These are phyloP conservation scores for Lysandra bellargus DNA, from an alignment of 2,888 invertebrate genomes.

Conservation along the genomic window DNA sequence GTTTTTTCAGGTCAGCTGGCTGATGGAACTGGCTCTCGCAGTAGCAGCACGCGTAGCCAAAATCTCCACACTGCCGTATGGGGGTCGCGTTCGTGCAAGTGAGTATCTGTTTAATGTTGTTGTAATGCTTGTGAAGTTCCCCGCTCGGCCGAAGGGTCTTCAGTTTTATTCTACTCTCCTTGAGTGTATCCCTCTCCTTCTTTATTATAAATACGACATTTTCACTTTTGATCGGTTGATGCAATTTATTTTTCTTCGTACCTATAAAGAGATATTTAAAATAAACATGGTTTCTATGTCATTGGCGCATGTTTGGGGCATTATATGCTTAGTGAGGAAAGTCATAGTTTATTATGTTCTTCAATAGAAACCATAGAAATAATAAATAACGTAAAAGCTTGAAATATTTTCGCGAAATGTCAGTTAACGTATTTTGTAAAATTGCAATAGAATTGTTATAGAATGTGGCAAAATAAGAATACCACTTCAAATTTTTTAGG, in stretches of 20 bases:
- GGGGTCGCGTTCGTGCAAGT: conserved; percentile 57
- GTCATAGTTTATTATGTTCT: background rate
- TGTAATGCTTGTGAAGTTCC: conserved; percentile 52
- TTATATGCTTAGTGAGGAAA: background rate
- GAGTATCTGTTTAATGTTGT: conserved; percentile 50
- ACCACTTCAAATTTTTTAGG: background rate
- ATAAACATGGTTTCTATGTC: conserved; percentile 36
- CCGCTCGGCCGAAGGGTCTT: conserved; percentile 36
- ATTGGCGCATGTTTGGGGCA: background rate
- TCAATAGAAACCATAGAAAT: background rate
- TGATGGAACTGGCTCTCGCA: conserved; percentile 48
- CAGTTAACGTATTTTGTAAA: background rate
- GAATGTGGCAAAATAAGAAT: background rate
- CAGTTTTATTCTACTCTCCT: conserved; percentile 38
- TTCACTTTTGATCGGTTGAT: conserved; percentile 35
- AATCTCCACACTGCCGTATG: conserved; percentile 49
- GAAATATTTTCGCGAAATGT: background rate
- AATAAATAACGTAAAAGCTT: background rate
- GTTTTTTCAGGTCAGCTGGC: conserved; percentile 51
- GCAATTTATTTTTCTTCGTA: conserved; percentile 32
- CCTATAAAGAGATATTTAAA: conserved; percentile 39
- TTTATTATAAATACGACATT: conserved; percentile 24
- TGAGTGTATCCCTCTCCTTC: conserved; percentile 32
- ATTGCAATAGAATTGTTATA: background rate
- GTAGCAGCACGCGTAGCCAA: conserved; percentile 54